phyloP scores from a whole-genome alignment of 2,113 vertebrate species.

The Cygnus atratus region DNA sequence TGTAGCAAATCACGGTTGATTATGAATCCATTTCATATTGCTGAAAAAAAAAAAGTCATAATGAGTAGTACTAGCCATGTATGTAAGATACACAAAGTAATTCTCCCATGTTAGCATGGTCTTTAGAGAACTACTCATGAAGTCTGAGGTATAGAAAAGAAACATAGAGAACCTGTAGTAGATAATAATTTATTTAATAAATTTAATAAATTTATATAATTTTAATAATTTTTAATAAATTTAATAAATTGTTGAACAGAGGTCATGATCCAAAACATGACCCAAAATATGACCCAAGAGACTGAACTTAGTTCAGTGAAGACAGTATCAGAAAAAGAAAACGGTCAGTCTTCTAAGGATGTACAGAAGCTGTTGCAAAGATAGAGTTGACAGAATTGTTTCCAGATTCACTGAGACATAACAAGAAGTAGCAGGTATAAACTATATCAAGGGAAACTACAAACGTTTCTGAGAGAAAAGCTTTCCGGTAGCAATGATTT shows the following conservation, averaged over 20 bases:
- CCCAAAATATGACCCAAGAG: neutral
- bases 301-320: neutral
- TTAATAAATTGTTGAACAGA: neutral
- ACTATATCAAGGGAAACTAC: neutral
- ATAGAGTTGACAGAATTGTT: neutral
- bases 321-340: neutral
- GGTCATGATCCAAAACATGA: neutral
- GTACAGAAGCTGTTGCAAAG: neutral
- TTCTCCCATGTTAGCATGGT: neutral
- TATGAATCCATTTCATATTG: neutral
- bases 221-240: no score
- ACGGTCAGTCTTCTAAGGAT: neutral
- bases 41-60: neutral
- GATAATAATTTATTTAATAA: no score
- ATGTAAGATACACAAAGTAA: neutral
- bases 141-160: neutral
- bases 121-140: neutral
- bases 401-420: neutral
- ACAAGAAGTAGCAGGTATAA: neutral
- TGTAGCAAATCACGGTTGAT: neutral
- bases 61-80: neutral
- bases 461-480: neutral
- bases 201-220: no score
- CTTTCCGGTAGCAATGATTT: neutral
- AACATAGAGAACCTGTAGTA: neutral